Evolutionary conservation across 2,113 vertebrate species (phyloP), one percentile per base, ranked within the genome.

Genomic region (Ceuthmochares aereus): DNA sequence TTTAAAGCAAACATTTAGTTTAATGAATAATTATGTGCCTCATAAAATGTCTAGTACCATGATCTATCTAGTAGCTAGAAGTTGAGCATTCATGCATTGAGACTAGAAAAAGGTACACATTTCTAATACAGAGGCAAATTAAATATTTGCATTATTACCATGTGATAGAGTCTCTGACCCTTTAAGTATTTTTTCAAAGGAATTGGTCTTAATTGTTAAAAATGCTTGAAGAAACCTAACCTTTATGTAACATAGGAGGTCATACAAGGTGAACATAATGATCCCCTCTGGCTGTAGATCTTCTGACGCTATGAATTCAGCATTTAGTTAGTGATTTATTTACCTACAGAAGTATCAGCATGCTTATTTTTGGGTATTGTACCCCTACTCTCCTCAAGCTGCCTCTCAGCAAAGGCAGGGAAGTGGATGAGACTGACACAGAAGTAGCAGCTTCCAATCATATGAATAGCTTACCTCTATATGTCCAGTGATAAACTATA

Each of bases 241-340:
- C 18, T 90, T 92, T 87, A 91, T 27, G 20, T 84, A 96, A 91
- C 40, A 55, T 12, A 78, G 23, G 9, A 86, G 62, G 73, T 96
- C 81, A 91, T 69, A 60, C 56, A 90, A 95, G 72, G 69, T 87
- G 83, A 90, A 70, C 60, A 68, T 87, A 95, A 95, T 49, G 64
- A 81, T 60, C 4, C 45, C 72, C 54, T 84, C 73, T 75, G 83
- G 88, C 64, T 70, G 47, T 40, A 85, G 79, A 84, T 63, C 73
- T 94, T 73, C 27, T 11, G 73, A 88, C 59, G 70, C 27, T 60
- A 15, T 62, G 59, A 93, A 80, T 89, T 74, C 77, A 80, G 20
- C 29, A 79, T 13, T 26, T 42, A 70, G 47, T 47, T 63, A 75
- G 72, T 67, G 34, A 74, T 8, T 15, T 30, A 70, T 89, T 80